These are phyloP conservation scores for Gastrophysa polygoni DNA, from an alignment of 2,888 invertebrate genomes.

Conservation along the genomic window DNA sequence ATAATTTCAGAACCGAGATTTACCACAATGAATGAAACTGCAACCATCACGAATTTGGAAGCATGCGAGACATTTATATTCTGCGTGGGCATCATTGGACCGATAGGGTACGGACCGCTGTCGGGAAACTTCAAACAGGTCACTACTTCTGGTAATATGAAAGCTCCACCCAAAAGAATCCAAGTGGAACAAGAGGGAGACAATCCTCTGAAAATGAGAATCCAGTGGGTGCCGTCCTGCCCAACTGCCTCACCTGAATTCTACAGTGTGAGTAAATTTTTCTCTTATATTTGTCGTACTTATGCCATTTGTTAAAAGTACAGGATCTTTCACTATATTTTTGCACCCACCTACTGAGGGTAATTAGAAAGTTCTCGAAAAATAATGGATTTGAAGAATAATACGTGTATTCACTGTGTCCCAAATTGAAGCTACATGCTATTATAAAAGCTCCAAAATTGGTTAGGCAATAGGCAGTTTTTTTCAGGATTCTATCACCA, in stretches of 20 bases:
- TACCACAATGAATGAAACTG: slow-evolving; percentile 62
- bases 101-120: slow-evolving; percentile 71
- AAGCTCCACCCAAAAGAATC: slow-evolving; percentile 73
- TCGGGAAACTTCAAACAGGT: slow-evolving; percentile 56
- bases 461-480: too few relatives aligned
- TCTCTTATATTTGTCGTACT: too few relatives aligned
- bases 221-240: slow-evolving; percentile 78
- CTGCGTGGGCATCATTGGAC: slow-evolving; percentile 69
- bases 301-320: too few relatives aligned
- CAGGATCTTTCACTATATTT: too few relatives aligned
- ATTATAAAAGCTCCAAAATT: too few relatives aligned
- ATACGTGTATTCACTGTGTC: too few relatives aligned
- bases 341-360: too few relatives aligned
- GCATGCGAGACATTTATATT: slow-evolving; percentile 79
- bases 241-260: slow-evolving; percentile 48
- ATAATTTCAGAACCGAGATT: slow-evolving; percentile 30
- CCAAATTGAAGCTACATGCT: too few relatives aligned
- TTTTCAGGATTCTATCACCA: too few relatives aligned
- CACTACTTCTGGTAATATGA: slow-evolving; percentile 58
- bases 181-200: slow-evolving; percentile 56
- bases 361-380: too few relatives aligned
- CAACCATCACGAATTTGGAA: slow-evolving; percentile 66
- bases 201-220: slow-evolving; percentile 61
- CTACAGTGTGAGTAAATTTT: slow-evolving; percentile 65
- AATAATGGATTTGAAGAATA: too few relatives aligned